phyloP scores from a whole-genome alignment of 2,113 vertebrate species.

The Taurulus bubalis region DNA sequence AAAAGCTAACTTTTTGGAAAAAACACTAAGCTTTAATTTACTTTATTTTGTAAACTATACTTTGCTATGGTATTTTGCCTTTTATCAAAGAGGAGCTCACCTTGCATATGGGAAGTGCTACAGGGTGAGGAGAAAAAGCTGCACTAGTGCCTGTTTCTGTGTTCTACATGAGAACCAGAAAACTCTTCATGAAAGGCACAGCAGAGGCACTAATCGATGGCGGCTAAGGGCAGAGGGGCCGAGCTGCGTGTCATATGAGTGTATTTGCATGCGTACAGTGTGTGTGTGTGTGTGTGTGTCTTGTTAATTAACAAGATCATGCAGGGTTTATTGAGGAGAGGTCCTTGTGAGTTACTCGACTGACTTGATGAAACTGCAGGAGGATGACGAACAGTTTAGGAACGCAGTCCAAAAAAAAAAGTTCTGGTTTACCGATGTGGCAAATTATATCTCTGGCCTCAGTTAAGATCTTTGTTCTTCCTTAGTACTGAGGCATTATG shows the following conservation, averaged over 20 bases:
- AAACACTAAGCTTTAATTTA: constrained; percentile 34
- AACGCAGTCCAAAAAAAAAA: constrained; percentile 9
- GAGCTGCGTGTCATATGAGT: constrained; percentile 11
- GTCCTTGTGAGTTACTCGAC: constrained; percentile 24
- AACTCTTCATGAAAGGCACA: constrained; percentile 21
- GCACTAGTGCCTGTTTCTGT: constrained; percentile 28
- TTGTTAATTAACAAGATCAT: constrained; percentile 10
- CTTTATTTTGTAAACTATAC: constrained; percentile 62
- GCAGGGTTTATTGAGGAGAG: constrained; percentile 29
- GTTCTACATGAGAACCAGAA: constrained; percentile 42
- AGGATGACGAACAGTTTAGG: constrained; percentile 46
- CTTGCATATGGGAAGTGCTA: constrained; percentile 32
- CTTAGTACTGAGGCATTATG: constrained; percentile 41
- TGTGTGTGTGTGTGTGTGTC: constrained; percentile 22
- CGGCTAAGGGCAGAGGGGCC: constrained; percentile 12
- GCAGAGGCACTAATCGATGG: constrained; percentile 38
- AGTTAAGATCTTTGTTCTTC: constrained; percentile 47
- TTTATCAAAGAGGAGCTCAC: constrained; percentile 43
- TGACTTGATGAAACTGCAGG: constrained; percentile 43
- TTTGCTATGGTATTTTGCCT: constrained; percentile 64
- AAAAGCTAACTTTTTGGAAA: constrained; percentile 39
- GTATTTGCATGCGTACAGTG: constrained; percentile 38
- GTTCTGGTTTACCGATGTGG: constrained; percentile 50
- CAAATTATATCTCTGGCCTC: constrained; percentile 52
- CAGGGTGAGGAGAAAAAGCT: constrained; percentile 37